Evolutionary conservation across 2,113 vertebrate species (phyloP), one percentile per base, ranked within the genome.

Genomic region (Notechis scutatus): DNA sequence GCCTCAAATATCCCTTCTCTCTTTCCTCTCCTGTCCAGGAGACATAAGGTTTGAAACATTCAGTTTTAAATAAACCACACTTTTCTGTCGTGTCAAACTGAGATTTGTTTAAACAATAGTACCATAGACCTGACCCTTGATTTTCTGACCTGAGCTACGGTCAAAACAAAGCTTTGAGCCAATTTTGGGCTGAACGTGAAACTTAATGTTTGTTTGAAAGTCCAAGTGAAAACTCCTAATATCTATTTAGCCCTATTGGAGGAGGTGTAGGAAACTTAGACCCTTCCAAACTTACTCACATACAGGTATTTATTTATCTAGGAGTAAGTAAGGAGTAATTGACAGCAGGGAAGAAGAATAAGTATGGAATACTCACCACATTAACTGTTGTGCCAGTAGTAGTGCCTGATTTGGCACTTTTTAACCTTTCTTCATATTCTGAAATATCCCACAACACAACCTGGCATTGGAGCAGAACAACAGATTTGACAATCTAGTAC

Each of bases 381-480:
- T 97, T 97, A 94, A 96, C 93, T 9, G 94, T 29, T 26, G 85
- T 86, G 91, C 90, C 95, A 93, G 47, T 94, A 11, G 94, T 88
- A 26, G 95, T 64, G 20, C 94, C 93, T 0, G 95, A 39, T 55
- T 97, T 97, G 15, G 95, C 88, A 55, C 93, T 97, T 93, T 97
- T 96, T 90, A 99, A 96, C 69, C 94, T 96, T 0, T 97, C 94
- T 61, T 97, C 94, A 0, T 99, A 94, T 45, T 97, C 93, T 1
- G 98, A 98, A 94, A 99, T 98, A 94, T 99, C 98, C 99, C 99
- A 99, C 47, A 99, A 91, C 90, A 98, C 97, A 42, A 99, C 91
- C 99, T 99, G 93, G 21, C 93, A 93, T 57, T 12, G 55, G 96
- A 93, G 92, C 2, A 74, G 15, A 45, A 24, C 0, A 90, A 14